phyloP scores from a whole-genome alignment of 2,797 vertebrate species.

The Sitta carolinensis region DNA sequence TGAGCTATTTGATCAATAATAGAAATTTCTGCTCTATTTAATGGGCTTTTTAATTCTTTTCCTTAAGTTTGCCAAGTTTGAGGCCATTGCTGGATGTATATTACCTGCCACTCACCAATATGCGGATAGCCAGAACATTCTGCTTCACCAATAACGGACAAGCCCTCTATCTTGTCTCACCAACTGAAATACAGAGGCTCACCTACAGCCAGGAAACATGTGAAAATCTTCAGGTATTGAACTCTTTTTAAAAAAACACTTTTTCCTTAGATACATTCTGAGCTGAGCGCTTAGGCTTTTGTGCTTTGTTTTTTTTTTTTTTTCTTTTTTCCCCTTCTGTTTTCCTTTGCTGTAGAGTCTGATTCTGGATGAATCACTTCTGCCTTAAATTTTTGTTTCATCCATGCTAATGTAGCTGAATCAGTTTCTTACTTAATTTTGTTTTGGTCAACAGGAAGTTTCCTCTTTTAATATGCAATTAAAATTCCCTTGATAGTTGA shows the following conservation, averaged over 20 bases:
- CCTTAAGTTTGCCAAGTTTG: conserved; percentile 91
- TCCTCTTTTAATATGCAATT: not conserved
- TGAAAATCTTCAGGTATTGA: conserved; percentile 93
- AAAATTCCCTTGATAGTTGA: not conserved
- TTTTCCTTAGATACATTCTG: not conserved
- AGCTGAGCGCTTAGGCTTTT: not conserved
- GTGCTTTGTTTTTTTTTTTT: not conserved
- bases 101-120: conserved; percentile 97
- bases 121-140: conserved; percentile 99
- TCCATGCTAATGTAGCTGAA: not conserved
- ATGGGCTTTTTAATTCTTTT: conserved; percentile 33
- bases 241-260: not conserved
- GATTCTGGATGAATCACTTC: not conserved
- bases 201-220: conserved; percentile 98
- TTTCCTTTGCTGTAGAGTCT: not conserved
- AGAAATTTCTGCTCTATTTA: not conserved
- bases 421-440: not conserved
- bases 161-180: conserved; percentile 95
- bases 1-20: not conserved
- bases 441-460: not conserved
- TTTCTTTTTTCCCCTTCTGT: not conserved
- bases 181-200: conserved; percentile 97
- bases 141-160: conserved; percentile 98
- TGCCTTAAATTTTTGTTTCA: not conserved
- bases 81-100: conserved; percentile 96